These are phyloP conservation scores for Lepidurus arcticus DNA, from an alignment of 1,140 invertebrate species.

Conservation along the genomic window DNA sequence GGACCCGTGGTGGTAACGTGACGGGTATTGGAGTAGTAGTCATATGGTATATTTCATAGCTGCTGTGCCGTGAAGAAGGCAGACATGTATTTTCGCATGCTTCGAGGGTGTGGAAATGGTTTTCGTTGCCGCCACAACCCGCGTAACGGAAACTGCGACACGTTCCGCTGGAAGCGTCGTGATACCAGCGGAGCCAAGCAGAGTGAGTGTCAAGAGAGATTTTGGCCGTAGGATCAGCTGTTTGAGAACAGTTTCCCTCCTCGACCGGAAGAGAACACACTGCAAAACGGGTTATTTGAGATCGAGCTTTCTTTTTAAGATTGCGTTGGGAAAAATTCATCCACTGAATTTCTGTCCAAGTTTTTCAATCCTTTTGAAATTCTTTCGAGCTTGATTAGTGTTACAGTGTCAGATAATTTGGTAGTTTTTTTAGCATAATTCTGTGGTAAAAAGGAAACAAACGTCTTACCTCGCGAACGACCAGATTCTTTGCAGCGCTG, in stretches of 20 bases:
- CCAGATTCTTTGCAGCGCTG: slow-evolving; percentile 67
- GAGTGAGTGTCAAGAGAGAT: slow-evolving; percentile 19
- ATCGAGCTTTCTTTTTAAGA: slow-evolving; percentile 31
- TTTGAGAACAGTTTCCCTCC: slow-evolving; percentile 50
- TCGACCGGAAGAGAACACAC: slow-evolving; percentile 53
- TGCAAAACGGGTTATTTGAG: slow-evolving; percentile 49
- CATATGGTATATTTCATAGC: not conserved
- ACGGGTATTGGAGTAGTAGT: not conserved
- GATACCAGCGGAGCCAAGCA: slow-evolving; percentile 52
- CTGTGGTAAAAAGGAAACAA: not conserved
- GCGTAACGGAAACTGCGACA: slow-evolving; percentile 58
- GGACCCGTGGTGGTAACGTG: not conserved
- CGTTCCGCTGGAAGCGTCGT: slow-evolving; percentile 49
- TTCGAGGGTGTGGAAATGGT: slow-evolving; percentile 56
- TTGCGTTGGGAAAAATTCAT: too few relatives aligned
- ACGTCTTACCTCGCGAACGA: slow-evolving; percentile 59
- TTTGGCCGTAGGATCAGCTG: not conserved
- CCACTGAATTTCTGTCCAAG: slow-evolving; percentile 8
- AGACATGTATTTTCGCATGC: slow-evolving; percentile 48
- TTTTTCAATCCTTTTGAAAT: not conserved
- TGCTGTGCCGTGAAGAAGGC: not conserved
- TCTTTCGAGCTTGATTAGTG: slow-evolving; percentile 20
- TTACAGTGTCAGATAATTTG: not conserved
- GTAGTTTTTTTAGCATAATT: not conserved
- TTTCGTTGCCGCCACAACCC: slow-evolving; percentile 61